Conservation (phyloP, 2,888 invertebrate species). For the Megamerina dolium region DNA sequence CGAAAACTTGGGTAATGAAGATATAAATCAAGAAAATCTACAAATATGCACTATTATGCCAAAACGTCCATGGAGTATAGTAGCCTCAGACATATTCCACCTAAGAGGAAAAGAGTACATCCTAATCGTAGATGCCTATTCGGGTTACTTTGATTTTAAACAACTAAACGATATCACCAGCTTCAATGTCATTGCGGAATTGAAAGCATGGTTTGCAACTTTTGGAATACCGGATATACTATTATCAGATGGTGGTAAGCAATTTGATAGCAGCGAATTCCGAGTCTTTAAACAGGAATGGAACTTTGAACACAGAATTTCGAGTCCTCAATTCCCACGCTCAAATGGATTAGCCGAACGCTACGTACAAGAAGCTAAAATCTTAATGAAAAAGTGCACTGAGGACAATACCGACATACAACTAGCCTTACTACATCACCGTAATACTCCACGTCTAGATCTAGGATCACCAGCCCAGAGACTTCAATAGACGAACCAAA, state of each 20-base stretch:
- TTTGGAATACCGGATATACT: too few species aligned
- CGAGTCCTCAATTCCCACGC: neutral
- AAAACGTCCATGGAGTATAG: too few species aligned
- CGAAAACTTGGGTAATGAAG: neutral
- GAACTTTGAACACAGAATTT: neutral
- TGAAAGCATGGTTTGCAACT: too few species aligned
- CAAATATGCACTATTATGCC: slow-evolving; percentile 1
- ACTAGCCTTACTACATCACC: neutral
- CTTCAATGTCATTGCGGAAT: neutral
- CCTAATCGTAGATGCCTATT: neutral
- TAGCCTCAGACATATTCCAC: neutral
- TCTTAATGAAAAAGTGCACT: neutral
- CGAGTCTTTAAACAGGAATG: neutral
- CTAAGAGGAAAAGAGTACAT: neutral
- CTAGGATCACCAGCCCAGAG: neutral
- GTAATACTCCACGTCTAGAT: slow-evolving; percentile 1
- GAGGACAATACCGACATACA: neutral
- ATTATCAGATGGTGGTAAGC: neutral
- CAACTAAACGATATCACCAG: neutral
- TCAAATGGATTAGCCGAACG: slow-evolving; percentile 3
- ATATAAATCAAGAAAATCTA: neutral
- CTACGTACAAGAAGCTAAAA: neutral
- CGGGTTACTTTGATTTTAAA: neutral
- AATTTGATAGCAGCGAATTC: slow-evolving; percentile 1
- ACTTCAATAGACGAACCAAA: neutral